Evolutionary conservation across 2,888 invertebrate species (phyloP), one percentile per base, ranked within the genome.

Genomic region (Augiades crinisus): DNA sequence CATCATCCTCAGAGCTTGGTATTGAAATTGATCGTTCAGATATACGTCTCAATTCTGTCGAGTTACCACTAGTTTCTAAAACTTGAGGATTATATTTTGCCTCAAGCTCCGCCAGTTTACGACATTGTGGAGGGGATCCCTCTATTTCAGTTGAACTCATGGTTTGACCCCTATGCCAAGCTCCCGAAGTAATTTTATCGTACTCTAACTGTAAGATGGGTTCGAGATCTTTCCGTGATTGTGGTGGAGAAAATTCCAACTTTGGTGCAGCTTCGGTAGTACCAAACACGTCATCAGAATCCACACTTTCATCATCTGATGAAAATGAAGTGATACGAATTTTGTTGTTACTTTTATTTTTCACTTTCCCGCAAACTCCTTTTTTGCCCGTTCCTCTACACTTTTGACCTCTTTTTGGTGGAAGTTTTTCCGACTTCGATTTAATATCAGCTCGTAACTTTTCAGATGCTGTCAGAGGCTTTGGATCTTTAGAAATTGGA

Each of bases 91-190:
- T 91, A 63, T 93, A 93, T 55, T 93, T 93, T 58, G 92, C 93
- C 75, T 92, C 92, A 1, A 92, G 75, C 61, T 92, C 92, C 1
- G 92, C 91, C 21, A 92, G 68, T 60, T 94, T 93, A 4, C 94
- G 85, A 59, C 94, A 94, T 61, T 94, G 94, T 0, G 94, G 94
- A 0, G 94, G 94, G 0, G 94, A 94, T 0, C 94, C 94, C 75
- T 94, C 94, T 4, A 94, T 94, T 88, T 94, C 94, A 0, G 94
- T 94, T 0, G 94, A 94, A 61, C 94, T 94, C 94, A 94, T 94
- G 0, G 93, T 93, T 76, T 94, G 94, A 0, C 92, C 92, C 60
- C 92, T 86, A 47, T 92, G 92, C 92, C 92, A 92, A 17, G 92
- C 92, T 0, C 92, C 92, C 1, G 92, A 92, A 13, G 92, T 92